Evolutionary conservation across 2,888 invertebrate genomes (phyloP).

Genomic region (Drosophila austrosaltans): DNA sequence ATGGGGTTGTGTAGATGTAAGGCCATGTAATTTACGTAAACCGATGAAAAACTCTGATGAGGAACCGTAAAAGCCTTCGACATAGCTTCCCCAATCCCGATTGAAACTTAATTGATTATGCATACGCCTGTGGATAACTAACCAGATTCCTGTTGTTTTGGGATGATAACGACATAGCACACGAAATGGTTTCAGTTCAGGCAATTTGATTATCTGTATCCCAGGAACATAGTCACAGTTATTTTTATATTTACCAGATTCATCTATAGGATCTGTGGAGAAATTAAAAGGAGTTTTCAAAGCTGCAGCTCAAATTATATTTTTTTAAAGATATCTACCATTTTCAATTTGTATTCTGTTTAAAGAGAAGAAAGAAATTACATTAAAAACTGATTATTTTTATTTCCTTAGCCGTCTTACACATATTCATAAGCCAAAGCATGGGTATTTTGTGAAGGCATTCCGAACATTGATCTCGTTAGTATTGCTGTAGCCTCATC

Average conservation of each 20-base stretch:
- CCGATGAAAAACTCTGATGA: background rate
- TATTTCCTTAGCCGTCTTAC: background rate
- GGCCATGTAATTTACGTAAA: background rate
- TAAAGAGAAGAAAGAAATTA: background rate
- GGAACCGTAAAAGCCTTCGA: background rate
- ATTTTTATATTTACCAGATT: background rate
- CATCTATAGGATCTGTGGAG: background rate
- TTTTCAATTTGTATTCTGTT: background rate
- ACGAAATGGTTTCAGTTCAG: conserved; percentile 2
- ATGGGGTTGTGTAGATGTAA: background rate
- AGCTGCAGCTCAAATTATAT: background rate
- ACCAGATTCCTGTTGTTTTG: background rate
- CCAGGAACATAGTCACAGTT: background rate
- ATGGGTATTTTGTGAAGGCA: background rate
- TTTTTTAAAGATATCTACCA: background rate
- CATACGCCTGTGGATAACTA: background rate
- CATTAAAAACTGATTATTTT: background rate
- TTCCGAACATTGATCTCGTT: too few species aligned
- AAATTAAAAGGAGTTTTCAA: background rate
- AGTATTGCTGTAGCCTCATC: too few species aligned
- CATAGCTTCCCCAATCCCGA: background rate
- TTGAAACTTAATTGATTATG: background rate
- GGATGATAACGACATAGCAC: background rate
- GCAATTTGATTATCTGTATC: background rate
- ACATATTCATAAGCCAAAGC: background rate